Conservation (phyloP, 2,888 invertebrate species). For the Chrysopilus asiliformis region DNA sequence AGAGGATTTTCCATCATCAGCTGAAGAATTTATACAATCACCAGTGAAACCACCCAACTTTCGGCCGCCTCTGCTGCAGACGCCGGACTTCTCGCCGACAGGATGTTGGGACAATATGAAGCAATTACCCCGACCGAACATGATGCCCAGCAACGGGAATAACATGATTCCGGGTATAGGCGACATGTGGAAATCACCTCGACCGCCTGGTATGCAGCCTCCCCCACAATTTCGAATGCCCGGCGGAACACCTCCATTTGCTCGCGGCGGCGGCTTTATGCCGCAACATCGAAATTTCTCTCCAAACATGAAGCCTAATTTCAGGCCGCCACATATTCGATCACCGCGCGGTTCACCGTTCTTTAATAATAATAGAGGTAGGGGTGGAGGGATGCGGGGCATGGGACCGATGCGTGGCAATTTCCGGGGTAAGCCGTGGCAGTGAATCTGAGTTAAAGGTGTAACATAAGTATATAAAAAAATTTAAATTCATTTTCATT, state of each 20-base stretch:
- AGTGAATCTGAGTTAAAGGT: too few species aligned
- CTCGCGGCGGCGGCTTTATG: slow-evolving; percentile 14
- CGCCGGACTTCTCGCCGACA: background rate
- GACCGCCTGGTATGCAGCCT: slow-evolving; percentile 7
- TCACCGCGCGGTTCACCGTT: slow-evolving; percentile 6
- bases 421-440: background rate
- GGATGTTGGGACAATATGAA: background rate
- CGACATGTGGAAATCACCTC: slow-evolving; percentile 12
- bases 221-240: slow-evolving; percentile 12
- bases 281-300: slow-evolving; percentile 14
- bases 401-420: slow-evolving; percentile 11
- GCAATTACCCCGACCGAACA: too few species aligned
- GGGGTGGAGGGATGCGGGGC: slow-evolving; percentile 19
- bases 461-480: too few species aligned
- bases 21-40: background rate
- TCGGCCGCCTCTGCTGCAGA: background rate
- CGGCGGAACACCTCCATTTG: slow-evolving; percentile 8
- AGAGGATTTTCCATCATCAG: too few species aligned
- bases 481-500: too few species aligned
- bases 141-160: too few species aligned
- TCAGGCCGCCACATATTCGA: slow-evolving; percentile 7
- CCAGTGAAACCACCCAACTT: background rate
- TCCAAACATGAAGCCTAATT: slow-evolving; percentile 14
- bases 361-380: slow-evolving; percentile 16
- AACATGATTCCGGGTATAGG: background rate